Percentiles rank a stretch among this genome's conserved stretches.
Evolutionary conservation across 2,888 invertebrate species (phyloP).

Genomic region (Eugnorisma glareosa): DNA sequence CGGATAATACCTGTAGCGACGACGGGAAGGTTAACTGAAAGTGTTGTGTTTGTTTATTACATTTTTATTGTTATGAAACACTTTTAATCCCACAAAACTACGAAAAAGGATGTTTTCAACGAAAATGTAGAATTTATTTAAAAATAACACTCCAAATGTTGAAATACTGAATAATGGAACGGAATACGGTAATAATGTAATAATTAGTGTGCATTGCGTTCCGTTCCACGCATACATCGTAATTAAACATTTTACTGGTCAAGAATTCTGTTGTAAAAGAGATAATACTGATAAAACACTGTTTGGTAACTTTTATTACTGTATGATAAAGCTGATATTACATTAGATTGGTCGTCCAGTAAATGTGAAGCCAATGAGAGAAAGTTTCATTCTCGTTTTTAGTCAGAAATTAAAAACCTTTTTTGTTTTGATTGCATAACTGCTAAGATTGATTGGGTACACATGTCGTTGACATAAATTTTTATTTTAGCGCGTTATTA

Average conservation of each 20-base stretch:
- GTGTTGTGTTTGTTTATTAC: neutral
- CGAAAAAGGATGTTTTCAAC: neutral
- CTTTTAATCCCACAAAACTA: neutral
- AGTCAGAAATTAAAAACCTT: neutral
- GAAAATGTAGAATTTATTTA: neutral
- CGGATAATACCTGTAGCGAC: neutral
- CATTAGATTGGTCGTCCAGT: neutral
- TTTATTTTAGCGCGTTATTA: neutral
- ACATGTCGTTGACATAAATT: neutral
- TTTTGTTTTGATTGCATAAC: conserved; percentile 12
- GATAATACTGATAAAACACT: conserved; percentile 50
- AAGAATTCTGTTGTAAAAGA: conserved; percentile 57
- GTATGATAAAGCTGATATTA: conserved; percentile 21
- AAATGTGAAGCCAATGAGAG: conserved; percentile 30
- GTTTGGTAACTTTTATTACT: conserved; percentile 46
- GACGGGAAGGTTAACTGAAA: neutral
- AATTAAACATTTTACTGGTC: conserved; percentile 58
- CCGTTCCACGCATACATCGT: conserved; percentile 57
- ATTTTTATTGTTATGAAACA: neutral
- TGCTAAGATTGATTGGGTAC: conserved; percentile 9
- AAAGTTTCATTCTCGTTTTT: conserved; percentile 35
- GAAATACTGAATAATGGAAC: conserved; percentile 66
- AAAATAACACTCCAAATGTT: conserved; percentile 49
- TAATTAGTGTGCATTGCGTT: conserved; percentile 55
- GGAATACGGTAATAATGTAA: conserved; percentile 71